phyloP scores from a whole-genome alignment of 2,113 vertebrate species.

The Megaceryle torquata region DNA sequence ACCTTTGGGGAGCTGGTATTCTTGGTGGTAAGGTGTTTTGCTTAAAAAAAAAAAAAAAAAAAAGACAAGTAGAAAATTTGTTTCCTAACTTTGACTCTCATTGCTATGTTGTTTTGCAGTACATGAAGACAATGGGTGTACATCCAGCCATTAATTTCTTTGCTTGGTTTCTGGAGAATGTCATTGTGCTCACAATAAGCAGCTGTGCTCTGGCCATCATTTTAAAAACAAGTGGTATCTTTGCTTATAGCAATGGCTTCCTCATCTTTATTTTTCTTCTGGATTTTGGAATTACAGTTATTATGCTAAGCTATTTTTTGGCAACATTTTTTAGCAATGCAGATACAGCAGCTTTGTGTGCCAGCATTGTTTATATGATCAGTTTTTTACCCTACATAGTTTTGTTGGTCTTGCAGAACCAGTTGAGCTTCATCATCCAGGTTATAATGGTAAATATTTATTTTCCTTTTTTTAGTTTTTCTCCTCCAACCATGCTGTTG shows the following conservation, averaged over 20 bases:
- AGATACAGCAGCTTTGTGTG: slow-evolving; percentile 63
- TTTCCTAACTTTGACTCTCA: background rate
- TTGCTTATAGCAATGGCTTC: slow-evolving; percentile 59
- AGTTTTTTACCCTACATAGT: slow-evolving; percentile 77
- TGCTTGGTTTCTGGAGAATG: slow-evolving; percentile 78
- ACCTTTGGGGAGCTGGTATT: background rate
- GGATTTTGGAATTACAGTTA: slow-evolving; percentile 69
- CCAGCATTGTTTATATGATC: slow-evolving; percentile 69
- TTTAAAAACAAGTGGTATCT: slow-evolving; percentile 72
- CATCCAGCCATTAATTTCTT: slow-evolving; percentile 61
- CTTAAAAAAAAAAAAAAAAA: background rate
- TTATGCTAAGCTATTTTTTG: slow-evolving; percentile 73
- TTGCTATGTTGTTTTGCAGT: slow-evolving; percentile 40
- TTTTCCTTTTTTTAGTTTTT: background rate
- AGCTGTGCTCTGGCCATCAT: slow-evolving; percentile 61
- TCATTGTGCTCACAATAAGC: slow-evolving; percentile 35
- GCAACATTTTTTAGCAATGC: slow-evolving; percentile 66
- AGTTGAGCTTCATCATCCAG: slow-evolving; percentile 53
- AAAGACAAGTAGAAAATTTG: background rate
- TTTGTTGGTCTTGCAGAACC: slow-evolving; percentile 71
- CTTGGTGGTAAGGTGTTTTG: background rate
- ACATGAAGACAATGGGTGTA: slow-evolving; percentile 74
- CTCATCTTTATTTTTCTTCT: slow-evolving; percentile 73
- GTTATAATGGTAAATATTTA: slow-evolving; percentile 63
- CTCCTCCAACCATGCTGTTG: background rate